Evolutionary conservation across 2,113 vertebrate genomes (phyloP).

Genomic region (Abramis brama): DNA sequence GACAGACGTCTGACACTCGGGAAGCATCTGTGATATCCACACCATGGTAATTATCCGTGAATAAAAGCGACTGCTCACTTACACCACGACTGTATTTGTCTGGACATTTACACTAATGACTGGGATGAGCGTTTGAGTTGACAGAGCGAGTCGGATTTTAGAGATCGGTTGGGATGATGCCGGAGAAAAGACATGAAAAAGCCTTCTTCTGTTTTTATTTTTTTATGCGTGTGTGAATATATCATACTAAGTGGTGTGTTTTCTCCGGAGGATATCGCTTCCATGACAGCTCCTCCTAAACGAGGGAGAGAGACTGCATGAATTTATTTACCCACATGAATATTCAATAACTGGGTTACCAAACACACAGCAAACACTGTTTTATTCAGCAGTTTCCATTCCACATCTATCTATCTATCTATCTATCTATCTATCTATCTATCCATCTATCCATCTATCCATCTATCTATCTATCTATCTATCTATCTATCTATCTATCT

Average conservation of each 20-base stretch:
- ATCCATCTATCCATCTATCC: neutral
- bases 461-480: neutral
- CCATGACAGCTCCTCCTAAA: neutral
- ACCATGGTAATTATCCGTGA: neutral
- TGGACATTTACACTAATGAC: neutral
- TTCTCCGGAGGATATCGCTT: neutral
- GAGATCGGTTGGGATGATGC: neutral
- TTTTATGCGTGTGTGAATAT: neutral
- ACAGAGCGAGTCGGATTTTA: neutral
- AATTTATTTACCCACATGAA: constrained; percentile 75
- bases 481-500: neutral
- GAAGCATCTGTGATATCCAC: no score
- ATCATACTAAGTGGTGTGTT: constrained; percentile 7
- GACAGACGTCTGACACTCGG: no score
- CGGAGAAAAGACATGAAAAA: neutral
- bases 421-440: neutral
- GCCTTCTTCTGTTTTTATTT: neutral
- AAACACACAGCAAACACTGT: constrained; percentile 68
- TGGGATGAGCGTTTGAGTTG: neutral
- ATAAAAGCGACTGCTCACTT: neutral
- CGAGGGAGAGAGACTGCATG: constrained; percentile 39
- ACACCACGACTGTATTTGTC: neutral
- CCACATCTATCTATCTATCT: neutral
- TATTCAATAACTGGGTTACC: constrained; percentile 68
- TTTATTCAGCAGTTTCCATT: constrained; percentile 70